phyloP scores from a whole-genome alignment of 2,888 invertebrate genomes.

The Pantelozetes paolii region DNA sequence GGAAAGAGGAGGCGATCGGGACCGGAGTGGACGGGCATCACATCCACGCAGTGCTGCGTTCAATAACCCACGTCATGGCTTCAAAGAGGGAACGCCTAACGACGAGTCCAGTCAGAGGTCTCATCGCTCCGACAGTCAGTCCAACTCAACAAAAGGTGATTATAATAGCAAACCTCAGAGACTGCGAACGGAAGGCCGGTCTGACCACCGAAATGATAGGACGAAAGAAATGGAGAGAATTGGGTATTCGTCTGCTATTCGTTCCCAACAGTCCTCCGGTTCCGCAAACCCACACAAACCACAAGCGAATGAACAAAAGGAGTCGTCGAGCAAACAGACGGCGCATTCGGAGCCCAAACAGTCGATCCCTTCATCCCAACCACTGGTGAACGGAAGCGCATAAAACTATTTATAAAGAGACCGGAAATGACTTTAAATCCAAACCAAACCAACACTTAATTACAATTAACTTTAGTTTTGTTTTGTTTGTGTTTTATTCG shows the following conservation, averaged over 20 bases:
- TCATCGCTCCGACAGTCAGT: conserved; percentile 14
- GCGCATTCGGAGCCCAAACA: conserved; percentile 4
- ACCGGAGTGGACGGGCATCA: background rate
- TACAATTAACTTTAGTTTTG: conserved; percentile 22
- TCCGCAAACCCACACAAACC: conserved; percentile 11
- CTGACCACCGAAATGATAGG: background rate
- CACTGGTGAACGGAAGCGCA: conserved; percentile 28
- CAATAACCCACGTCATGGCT: conserved; percentile 2
- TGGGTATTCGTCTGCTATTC: conserved; percentile 6
- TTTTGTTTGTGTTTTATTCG: conserved; percentile 33
- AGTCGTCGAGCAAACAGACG: background rate
- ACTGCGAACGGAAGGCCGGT: background rate
- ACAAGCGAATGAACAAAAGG: conserved; percentile 26
- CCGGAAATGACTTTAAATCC: background rate
- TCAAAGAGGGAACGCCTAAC: conserved; percentile 27
- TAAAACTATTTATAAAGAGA: conserved; percentile 1
- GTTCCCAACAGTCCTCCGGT: background rate
- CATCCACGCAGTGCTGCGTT: background rate
- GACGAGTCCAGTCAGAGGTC: background rate
- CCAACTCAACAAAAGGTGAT: background rate
- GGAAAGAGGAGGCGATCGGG: conserved; percentile 6
- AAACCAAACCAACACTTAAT: conserved; percentile 24
- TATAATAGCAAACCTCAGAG: conserved; percentile 4
- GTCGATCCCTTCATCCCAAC: background rate
- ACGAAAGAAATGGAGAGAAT: background rate